These are phyloP conservation scores for Leistus spinibarbis DNA, from an alignment of 2,888 invertebrate species.

Conservation along the genomic window DNA sequence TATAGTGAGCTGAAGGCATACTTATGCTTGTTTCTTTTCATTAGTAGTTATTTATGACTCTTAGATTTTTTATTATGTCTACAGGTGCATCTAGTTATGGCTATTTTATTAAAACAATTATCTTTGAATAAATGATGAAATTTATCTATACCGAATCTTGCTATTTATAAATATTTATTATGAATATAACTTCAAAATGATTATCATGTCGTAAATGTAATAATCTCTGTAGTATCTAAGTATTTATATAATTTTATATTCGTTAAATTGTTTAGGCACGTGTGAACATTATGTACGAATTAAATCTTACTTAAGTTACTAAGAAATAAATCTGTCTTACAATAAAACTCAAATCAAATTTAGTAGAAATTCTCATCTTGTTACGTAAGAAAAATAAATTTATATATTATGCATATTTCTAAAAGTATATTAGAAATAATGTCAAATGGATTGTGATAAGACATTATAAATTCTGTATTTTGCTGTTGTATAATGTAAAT, in stretches of 20 bases:
- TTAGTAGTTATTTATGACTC: too few species aligned
- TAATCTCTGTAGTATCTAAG: too few species aligned
- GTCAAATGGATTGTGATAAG: conserved; percentile 36
- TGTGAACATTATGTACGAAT: background rate
- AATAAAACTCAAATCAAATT: background rate
- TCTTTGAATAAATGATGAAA: too few species aligned
- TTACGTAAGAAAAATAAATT: conserved; percentile 5
- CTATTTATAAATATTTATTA: too few species aligned
- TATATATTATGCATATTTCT: conserved; percentile 34
- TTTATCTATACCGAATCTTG: too few species aligned
- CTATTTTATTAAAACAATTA: too few species aligned
- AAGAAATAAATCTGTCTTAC: background rate
- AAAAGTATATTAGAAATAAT: conserved; percentile 27
- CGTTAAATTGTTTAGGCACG: background rate
- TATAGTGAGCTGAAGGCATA: too few species aligned
- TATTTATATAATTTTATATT: background rate
- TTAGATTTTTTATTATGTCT: too few species aligned
- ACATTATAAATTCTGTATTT: conserved; percentile 37
- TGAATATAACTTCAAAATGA: too few species aligned
- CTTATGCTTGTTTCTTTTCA: too few species aligned
- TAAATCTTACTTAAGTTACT: background rate
- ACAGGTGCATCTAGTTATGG: too few species aligned
- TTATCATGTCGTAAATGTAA: too few species aligned
- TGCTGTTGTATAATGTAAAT: conserved; percentile 35
- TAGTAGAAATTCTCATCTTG: background rate